Conservation (phyloP, 2,797 vertebrate species). For the Delichon dasypus region DNA sequence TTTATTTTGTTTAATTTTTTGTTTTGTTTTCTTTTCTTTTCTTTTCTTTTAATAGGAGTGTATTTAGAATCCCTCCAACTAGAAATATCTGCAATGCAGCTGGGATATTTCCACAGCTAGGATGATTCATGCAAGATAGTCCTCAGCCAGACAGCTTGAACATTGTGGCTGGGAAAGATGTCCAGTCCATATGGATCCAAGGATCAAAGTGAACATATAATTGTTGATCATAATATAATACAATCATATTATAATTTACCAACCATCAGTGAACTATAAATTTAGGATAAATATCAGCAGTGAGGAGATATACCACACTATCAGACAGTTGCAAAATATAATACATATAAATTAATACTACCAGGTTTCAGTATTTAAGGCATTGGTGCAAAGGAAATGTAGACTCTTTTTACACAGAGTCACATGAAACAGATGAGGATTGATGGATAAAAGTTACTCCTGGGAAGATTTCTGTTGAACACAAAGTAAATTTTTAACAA, state of each 20-base stretch:
- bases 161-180: not conserved
- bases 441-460: not conserved
- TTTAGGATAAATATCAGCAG: not conserved
- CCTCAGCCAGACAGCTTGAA: not conserved
- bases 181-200: not conserved
- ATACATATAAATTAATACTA: not conserved
- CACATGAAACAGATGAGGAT: not conserved
- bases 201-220: not conserved
- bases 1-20: not conserved
- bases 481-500: not conserved
- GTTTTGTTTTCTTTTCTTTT: too few relatives aligned
- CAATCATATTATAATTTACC: not conserved
- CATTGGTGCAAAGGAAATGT: not conserved
- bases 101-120: not conserved
- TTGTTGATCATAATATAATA: not conserved
- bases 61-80: not conserved
- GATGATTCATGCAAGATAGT: not conserved
- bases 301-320: not conserved
- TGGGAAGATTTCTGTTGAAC: not conserved
- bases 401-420: not conserved
- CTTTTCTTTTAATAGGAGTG: not conserved
- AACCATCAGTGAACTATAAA: not conserved
- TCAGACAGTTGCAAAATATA: not conserved
- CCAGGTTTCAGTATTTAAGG: not conserved
- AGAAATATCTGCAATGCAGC: slow-evolving; percentile 21